phyloP scores from a whole-genome alignment of 2,888 invertebrate species.

The Ochropleura plecta region DNA sequence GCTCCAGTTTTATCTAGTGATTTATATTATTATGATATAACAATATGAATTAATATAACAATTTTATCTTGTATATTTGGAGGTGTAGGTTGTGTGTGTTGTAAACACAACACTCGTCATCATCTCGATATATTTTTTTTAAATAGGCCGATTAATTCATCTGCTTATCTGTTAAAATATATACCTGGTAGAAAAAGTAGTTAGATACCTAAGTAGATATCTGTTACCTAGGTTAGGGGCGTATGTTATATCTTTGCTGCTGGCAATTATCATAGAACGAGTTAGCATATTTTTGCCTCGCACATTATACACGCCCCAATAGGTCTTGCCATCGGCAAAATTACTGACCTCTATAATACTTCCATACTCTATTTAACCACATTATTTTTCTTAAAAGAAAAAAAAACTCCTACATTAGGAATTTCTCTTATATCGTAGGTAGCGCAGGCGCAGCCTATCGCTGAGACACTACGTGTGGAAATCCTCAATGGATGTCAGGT shows the following conservation, averaged over 20 bases:
- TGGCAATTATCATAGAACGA: background rate
- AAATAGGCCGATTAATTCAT: background rate
- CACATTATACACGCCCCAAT: background rate
- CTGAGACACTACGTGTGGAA: too few relatives aligned
- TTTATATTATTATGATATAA: background rate
- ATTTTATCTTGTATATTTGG: background rate
- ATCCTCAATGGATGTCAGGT: too few relatives aligned
- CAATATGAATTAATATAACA: background rate
- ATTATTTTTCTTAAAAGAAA: too few relatives aligned
- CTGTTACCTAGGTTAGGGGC: background rate
- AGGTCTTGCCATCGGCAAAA: background rate
- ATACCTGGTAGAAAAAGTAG: too few relatives aligned
- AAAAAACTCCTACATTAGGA: too few relatives aligned
- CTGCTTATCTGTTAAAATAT: too few relatives aligned
- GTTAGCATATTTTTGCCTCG: background rate
- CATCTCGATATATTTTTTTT: background rate
- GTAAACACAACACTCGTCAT: background rate
- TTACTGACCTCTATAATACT: background rate
- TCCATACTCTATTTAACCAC: too few relatives aligned
- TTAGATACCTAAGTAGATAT: too few relatives aligned
- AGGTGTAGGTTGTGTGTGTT: background rate
- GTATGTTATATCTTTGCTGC: background rate
- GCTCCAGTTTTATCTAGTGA: background rate
- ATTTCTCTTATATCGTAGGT: too few relatives aligned
- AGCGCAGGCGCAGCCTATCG: too few relatives aligned